Base-by-base conservation (phyloP, 2,888 invertebrate species). In the Ectobius pallidus region DNA sequence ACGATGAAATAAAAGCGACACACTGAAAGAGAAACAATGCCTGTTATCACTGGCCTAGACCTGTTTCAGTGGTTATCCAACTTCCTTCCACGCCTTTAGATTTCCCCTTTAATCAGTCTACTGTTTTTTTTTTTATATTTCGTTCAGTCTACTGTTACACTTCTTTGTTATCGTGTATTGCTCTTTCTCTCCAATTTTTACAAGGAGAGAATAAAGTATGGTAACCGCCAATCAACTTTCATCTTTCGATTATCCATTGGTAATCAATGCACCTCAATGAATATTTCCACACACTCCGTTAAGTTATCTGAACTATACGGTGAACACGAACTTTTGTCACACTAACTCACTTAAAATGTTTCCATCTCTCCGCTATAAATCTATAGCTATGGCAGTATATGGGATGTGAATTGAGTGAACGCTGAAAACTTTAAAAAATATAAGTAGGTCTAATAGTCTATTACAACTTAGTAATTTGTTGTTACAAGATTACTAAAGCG, bases 1-100 rank as follows among this genome's bases (percentile, higher is more conserved):
- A 16, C n/a, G 58, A 30, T 58, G 30, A 58, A 58, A 58, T n/a
- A 58, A 7, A 30, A 46, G 3, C 46, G n/a, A 46, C 46, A 46
- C 9, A 7, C 9, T 14, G n/a, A 46, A n/a, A 46, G 46, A 55
- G n/a, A 55, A 22, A 55, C 55, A 58, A 7, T 30, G 58, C 27
- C 58, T 52, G 58, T 58, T 58, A 58, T 58, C 58, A 30, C n/a
- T 58, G 58, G 58, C 58, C 58, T 27, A 58, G 58, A 30, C 58
- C 58, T 58, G 58, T 58, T 58, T 30, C 58, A 58, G 16, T 58
- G 58, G 58, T 58, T 58, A 58, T 58, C 30, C 30, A 58, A 58
- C 58, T 58, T 58, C 58, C 58, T 58, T 58, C 58, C 58, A 58
- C 58, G 58, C 58, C 32, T 58, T 22, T 58, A 30, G 58, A 16